These are phyloP conservation scores for Agrochola lychnidis DNA, from an alignment of 2,888 invertebrate species.

Conservation along the genomic window DNA sequence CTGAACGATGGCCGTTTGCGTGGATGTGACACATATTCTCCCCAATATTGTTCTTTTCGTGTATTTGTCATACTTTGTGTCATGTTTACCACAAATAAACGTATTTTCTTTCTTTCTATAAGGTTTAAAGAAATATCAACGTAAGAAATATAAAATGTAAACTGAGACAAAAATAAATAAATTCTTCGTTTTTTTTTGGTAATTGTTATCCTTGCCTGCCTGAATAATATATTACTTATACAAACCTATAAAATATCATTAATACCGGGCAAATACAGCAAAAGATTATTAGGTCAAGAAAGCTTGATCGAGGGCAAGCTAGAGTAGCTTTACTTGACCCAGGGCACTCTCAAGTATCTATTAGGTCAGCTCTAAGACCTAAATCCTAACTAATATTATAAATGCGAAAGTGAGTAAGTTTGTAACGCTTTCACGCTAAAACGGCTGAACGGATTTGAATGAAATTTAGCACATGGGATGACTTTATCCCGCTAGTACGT, in stretches of 20 bases:
- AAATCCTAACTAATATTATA: conserved; percentile 1
- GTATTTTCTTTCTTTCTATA: too few species aligned
- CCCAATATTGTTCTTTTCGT: too few species aligned
- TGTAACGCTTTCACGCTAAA: too few species aligned
- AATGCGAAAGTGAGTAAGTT: too few species aligned
- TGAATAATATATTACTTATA: not conserved
- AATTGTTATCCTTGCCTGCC: not conserved
- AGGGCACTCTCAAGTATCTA: not conserved
- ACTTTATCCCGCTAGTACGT: too few species aligned
- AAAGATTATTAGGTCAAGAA: conserved; percentile 15
- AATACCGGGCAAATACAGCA: not conserved
- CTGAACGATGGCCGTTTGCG: too few species aligned
- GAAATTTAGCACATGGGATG: too few species aligned
- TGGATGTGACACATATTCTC: too few species aligned
- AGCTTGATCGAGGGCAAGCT: conserved; percentile 1
- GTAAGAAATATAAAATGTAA: not conserved
- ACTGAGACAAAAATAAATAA: not conserved
- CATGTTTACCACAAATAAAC: too few species aligned
- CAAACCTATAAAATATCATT: not conserved
- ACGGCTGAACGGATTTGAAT: too few species aligned
- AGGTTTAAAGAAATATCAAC: not conserved
- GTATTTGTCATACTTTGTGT: too few species aligned
- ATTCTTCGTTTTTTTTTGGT: not conserved
- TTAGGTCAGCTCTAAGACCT: not conserved
- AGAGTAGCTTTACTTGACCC: conserved; percentile 5